Percentiles rank a stretch among this genome's conserved stretches.
Conservation (phyloP, 1,140 invertebrate genomes). For the Aphelenchoides avenae region DNA sequence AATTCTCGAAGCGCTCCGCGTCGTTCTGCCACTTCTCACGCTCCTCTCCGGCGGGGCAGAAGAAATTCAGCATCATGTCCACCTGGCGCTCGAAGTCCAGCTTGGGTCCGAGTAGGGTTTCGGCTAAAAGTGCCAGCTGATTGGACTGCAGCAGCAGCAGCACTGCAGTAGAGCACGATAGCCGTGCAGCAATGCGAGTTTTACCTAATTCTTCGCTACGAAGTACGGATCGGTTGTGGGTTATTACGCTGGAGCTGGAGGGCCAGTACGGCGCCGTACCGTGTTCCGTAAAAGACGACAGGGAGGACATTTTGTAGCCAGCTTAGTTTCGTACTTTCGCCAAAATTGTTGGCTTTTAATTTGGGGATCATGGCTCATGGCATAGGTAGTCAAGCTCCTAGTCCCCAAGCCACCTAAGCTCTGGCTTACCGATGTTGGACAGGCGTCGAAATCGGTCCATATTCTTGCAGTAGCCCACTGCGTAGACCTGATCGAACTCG, state of each 20-base stretch:
- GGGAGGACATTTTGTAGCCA: too few species aligned
- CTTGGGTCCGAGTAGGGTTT: conserved; percentile 1
- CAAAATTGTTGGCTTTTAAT: too few species aligned
- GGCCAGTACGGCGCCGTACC: too few species aligned
- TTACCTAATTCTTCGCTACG: too few species aligned
- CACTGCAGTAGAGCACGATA: too few species aligned
- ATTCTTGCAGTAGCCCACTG: conserved; percentile 8
- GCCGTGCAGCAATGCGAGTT: too few species aligned
- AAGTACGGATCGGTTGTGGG: not conserved
- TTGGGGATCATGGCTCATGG: too few species aligned
- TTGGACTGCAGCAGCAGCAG: conserved; percentile 1
- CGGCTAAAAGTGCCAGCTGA: not conserved
- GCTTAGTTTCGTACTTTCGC: too few species aligned
- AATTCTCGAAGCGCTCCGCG: conserved; percentile 19
- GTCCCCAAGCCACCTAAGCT: too few species aligned
- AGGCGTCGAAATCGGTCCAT: conserved; percentile 7
- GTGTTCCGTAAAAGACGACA: too few species aligned
- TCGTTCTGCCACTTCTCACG: conserved; percentile 13
- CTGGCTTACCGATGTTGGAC: conserved; percentile 16
- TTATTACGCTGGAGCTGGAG: too few species aligned
- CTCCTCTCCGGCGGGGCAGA: not conserved
- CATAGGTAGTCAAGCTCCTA: too few species aligned
- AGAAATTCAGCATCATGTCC: conserved; percentile 11
- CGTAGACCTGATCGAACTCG: conserved; percentile 15
- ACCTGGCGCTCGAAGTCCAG: conserved; percentile 11